Evolutionary conservation across 1,140 invertebrate genomes (phyloP).

Genomic region (Helicorthomorpha holstii): DNA sequence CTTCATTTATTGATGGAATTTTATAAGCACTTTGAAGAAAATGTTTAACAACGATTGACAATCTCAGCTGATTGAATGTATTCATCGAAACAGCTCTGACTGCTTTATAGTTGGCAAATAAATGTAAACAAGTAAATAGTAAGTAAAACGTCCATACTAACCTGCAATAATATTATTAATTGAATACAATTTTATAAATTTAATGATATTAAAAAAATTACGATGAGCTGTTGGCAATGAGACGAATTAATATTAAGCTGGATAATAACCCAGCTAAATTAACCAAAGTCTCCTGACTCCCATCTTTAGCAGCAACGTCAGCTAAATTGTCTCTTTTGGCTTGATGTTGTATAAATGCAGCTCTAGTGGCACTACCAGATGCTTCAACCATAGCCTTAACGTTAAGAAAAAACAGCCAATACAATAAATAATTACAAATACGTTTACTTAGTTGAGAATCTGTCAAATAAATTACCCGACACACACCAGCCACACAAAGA

Average conservation of each 20-base stretch:
- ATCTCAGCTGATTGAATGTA: conserved; percentile 58
- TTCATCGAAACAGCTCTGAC: conserved; percentile 53
- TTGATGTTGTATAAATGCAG: conserved; percentile 83
- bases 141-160: conserved; percentile 48
- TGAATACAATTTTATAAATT: neutral
- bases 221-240: conserved; percentile 29
- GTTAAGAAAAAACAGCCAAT: too few relatives aligned
- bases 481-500: conserved; percentile 32
- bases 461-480: conserved; percentile 19
- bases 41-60: conserved; percentile 42
- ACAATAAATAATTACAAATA: conserved; percentile 38
- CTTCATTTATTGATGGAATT: conserved; percentile 28
- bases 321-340: conserved; percentile 75
- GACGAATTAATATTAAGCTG: conserved; percentile 54
- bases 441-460: conserved; percentile 39
- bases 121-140: conserved; percentile 58
- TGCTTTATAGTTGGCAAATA: conserved; percentile 70
- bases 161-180: conserved; percentile 25
- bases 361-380: conserved; percentile 76
- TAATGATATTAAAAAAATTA: neutral
- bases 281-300: conserved; percentile 87
- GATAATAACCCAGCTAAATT: conserved; percentile 67
- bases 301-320: conserved; percentile 87
- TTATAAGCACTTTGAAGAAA: conserved; percentile 32
- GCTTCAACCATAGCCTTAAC: conserved; percentile 52